Percentiles rank a stretch among this genome's conserved stretches.
These are phyloP conservation scores for Echinarachnius parma DNA, from an alignment of 53 echinoderm and acorn worm genomes.

Conservation along the genomic window DNA sequence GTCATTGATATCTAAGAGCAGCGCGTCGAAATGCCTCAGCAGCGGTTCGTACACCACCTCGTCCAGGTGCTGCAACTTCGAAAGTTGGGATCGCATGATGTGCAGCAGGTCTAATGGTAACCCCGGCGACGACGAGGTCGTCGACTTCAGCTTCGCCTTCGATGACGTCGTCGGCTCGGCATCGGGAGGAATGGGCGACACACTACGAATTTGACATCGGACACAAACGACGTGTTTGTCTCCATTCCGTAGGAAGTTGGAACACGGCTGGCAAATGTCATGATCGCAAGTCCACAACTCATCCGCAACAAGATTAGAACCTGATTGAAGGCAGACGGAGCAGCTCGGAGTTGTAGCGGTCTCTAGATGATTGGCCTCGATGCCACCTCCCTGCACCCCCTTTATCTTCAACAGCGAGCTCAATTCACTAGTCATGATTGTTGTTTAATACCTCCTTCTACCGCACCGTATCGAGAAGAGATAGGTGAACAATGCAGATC, in stretches of 20 bases:
- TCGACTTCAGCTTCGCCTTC: neutral
- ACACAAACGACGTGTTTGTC: conserved; percentile 2
- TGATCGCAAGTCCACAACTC: neutral
- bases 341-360: no score
- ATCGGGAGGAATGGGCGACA: conserved; percentile 6
- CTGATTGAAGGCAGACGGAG: conserved; percentile 5
- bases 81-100: neutral
- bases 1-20: neutral
- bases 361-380: no score
- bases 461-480: no score
- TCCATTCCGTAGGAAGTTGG: neutral
- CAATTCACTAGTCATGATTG: no score
- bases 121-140: neutral
- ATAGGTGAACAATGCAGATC: no score
- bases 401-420: no score
- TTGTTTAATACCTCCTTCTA: no score
- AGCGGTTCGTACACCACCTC: conserved; percentile 4
- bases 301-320: neutral
- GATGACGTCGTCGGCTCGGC: neutral
- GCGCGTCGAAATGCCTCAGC: neutral
- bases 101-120: conserved; percentile 2
- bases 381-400: no score
- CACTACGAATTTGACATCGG: conserved; percentile 15
- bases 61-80: conserved; percentile 6
- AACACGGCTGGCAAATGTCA: conserved; percentile 6